Base-by-base conservation (phyloP, 2,888 invertebrate species). In the Mycalesis mineus region DNA sequence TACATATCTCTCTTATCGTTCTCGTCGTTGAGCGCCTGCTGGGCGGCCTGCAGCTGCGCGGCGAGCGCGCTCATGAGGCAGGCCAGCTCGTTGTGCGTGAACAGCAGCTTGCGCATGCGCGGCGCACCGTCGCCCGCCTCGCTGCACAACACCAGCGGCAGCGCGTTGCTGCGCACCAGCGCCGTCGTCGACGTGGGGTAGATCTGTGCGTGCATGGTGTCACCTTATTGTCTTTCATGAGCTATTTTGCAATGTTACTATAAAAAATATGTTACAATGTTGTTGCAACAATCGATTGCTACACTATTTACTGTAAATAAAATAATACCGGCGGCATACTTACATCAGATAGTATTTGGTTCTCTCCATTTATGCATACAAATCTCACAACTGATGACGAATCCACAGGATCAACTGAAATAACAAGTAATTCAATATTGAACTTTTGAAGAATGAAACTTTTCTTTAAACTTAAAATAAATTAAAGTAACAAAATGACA, bases 1-100 rank as follows among this genome's bases (percentile, higher is more conserved):
- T 98, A 98, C 92, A 97, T 98, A 72, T 96, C 96, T 57, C 97
- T 91, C 71, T 98, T 97, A 71, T 98, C 98, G 73, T 97, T 96
- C 80, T 98, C 98, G 79, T 98, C 98, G 71, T 95, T 95, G 47
- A 98, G 90, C 72, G 94, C 95, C 67, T 94, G 94, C 82, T 98
- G 97, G 75, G 96, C 97, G 42, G 93, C 90, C 65, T 94, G 94
- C 58, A 98, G 96, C 81, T 98, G 97, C 53, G 93, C 93, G 68
- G 96, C 96, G 11, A 98, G 91, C 84, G 96, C 96, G 76, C 95
- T 94, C 66, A 97, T 88, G 17, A 98, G 84, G 0, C 95, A 95
- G 51, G 96, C 90, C 42, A 98, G 89, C 80, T 98, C 97, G 62
- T 95, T 93, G 2, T 96, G 96, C 0, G 96, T 95, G 74, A 97